Evolutionary conservation across 2,888 invertebrate species (phyloP).

Genomic region (Cancer borealis): DNA sequence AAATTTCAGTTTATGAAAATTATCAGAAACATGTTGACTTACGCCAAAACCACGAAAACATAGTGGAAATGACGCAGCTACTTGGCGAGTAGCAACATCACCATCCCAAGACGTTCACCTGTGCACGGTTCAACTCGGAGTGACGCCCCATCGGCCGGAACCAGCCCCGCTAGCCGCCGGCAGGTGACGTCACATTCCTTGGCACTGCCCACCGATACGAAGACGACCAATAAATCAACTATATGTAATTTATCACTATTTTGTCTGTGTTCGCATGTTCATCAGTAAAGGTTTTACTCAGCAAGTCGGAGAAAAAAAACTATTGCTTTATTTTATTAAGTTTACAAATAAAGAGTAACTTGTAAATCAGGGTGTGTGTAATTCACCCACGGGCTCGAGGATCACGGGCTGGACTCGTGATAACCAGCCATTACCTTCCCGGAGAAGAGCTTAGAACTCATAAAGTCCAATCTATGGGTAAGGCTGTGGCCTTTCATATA

Average conservation of each 20-base stretch:
- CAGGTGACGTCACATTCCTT: slow-evolving; percentile 57
- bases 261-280: not conserved
- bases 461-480: no score
- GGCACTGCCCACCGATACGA: not conserved
- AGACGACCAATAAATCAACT: not conserved
- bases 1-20: not conserved
- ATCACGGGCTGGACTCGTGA: no score
- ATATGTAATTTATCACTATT: not conserved
- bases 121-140: slow-evolving; percentile 67
- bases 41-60: slow-evolving; percentile 72
- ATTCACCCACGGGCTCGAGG: no score
- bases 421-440: no score
- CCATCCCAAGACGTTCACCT: slow-evolving; percentile 74
- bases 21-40: slow-evolving; percentile 23
- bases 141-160: slow-evolving; percentile 51
- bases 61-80: slow-evolving; percentile 8
- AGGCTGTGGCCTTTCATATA: no score
- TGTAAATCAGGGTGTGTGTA: not conserved
- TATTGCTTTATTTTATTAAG: not conserved
- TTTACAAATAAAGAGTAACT: not conserved
- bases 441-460: no score
- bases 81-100: slow-evolving; percentile 49
- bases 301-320: not conserved
- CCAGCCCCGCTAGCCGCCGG: slow-evolving; percentile 8
- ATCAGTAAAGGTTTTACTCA: not conserved